Evolutionary conservation across 2,797 vertebrate species (phyloP).

Genomic region (Setipinna tenuifilis): DNA sequence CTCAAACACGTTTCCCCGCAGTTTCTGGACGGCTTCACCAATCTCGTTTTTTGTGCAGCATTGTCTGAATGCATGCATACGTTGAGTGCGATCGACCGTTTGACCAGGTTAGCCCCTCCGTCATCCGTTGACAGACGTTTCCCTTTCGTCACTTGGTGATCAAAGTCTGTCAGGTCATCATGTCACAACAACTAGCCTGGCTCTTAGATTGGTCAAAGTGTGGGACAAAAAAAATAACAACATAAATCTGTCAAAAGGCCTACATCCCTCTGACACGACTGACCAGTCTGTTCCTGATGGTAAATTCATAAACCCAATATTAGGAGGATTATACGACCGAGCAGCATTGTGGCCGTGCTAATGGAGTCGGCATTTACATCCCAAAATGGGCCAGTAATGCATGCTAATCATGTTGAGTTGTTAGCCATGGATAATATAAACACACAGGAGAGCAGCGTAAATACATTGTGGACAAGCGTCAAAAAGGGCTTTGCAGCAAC

Average conservation of each 20-base stretch:
- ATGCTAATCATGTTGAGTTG: conserved; percentile 40
- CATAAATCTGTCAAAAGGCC: neutral
- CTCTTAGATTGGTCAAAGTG: neutral
- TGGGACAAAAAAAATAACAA: too few species aligned
- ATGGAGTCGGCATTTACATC: conserved; percentile 43
- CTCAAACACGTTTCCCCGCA: neutral
- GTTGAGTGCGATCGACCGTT: neutral
- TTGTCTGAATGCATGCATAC: neutral
- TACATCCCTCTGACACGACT: conserved; percentile 4
- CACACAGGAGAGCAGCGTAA: conserved; percentile 45
- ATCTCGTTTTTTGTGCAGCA: too few species aligned
- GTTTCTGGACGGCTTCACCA: conserved; percentile 1
- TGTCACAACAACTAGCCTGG: neutral
- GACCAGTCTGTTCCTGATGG: conserved; percentile 48
- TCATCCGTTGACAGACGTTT: neutral
- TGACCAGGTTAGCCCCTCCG: neutral
- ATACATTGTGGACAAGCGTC: conserved; percentile 48
- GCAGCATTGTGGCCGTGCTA: conserved; percentile 53
- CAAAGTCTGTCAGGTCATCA: neutral
- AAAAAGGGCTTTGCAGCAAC: conserved; percentile 1
- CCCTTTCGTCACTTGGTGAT: neutral
- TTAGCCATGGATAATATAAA: conserved; percentile 30
- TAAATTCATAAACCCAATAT: conserved; percentile 52
- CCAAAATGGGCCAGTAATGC: conserved; percentile 52
- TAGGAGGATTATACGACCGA: conserved; percentile 56